Evolutionary conservation across 2,888 invertebrate species (phyloP).

Genomic region (Drosophila niveifrons): DNA sequence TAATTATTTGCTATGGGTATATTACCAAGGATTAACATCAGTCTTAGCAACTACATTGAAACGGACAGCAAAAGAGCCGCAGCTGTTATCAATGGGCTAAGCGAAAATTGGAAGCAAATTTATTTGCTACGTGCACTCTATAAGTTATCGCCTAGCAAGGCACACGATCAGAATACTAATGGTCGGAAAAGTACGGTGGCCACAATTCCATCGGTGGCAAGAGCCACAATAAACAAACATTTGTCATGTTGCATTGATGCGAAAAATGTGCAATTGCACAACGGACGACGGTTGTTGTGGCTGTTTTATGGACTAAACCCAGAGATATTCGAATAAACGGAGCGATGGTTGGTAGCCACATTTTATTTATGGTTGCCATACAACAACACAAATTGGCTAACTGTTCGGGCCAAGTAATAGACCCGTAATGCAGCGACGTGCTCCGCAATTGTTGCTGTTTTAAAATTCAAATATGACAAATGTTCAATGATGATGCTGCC

Average conservation of each 20-base stretch:
- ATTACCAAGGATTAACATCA: constrained; percentile 54
- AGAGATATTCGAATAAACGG: constrained; percentile 41
- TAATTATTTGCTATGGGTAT: constrained; percentile 58
- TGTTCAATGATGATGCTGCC: background rate
- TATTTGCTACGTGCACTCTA: constrained; percentile 70
- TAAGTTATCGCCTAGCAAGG: constrained; percentile 62
- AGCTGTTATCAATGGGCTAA: constrained; percentile 43
- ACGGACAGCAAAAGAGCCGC: constrained; percentile 22
- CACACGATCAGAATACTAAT: constrained; percentile 63
- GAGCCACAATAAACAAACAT: constrained; percentile 63
- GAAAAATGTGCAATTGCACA: constrained; percentile 60
- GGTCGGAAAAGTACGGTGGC: constrained; percentile 40
- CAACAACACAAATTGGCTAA: constrained; percentile 61
- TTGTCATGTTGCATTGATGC: constrained; percentile 69
- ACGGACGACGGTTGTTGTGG: constrained; percentile 17
- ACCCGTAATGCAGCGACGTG: constrained; percentile 55
- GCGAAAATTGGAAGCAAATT: constrained; percentile 62
- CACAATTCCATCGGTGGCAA: constrained; percentile 18
- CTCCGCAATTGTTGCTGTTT: constrained; percentile 29
- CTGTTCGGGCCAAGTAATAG: constrained; percentile 62
- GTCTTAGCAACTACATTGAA: constrained; percentile 26
- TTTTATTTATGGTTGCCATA: constrained; percentile 64
- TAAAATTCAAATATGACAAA: constrained; percentile 40
- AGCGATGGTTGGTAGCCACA: constrained; percentile 43
- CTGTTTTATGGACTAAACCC: constrained; percentile 54